These are phyloP conservation scores for Oryzias woworae DNA, from an alignment of 2,113 vertebrate genomes.

Conservation along the genomic window DNA sequence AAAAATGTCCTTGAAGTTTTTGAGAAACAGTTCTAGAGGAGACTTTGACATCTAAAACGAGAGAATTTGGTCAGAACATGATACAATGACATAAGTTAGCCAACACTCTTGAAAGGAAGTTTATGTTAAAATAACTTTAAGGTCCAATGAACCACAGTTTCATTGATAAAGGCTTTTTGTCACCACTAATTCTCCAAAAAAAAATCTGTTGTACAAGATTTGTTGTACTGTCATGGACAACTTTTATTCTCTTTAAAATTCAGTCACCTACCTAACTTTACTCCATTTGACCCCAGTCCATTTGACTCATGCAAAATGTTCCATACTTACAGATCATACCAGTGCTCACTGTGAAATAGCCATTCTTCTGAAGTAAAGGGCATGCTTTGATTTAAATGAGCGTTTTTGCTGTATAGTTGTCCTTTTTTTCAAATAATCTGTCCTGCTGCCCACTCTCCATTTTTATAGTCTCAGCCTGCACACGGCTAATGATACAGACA, in stretches of 20 bases:
- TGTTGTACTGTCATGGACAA: slow-evolving; percentile 29
- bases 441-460: slow-evolving; percentile 46
- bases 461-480: slow-evolving; percentile 49
- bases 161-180: slow-evolving; percentile 1
- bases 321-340: slow-evolving; percentile 50
- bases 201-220: background rate
- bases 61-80: background rate
- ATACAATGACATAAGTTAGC: too few relatives aligned
- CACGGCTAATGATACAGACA: slow-evolving; percentile 65
- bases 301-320: slow-evolving; percentile 76
- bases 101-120: background rate
- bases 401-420: slow-evolving; percentile 51
- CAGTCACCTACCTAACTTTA: slow-evolving; percentile 53
- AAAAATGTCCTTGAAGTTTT: slow-evolving; percentile 43
- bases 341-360: slow-evolving; percentile 57
- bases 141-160: background rate
- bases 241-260: slow-evolving; percentile 42
- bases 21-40: slow-evolving; percentile 1
- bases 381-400: slow-evolving; percentile 72
- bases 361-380: slow-evolving; percentile 70
- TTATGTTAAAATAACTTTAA: background rate
- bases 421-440: slow-evolving; percentile 50
- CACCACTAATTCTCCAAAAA: slow-evolving; percentile 9
- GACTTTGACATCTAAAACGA: background rate
- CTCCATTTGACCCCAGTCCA: slow-evolving; percentile 63